Percentiles rank a stretch among this genome's conserved stretches.
Evolutionary conservation across 2,113 vertebrate species (phyloP).

Genomic region (Silurus asotus): DNA sequence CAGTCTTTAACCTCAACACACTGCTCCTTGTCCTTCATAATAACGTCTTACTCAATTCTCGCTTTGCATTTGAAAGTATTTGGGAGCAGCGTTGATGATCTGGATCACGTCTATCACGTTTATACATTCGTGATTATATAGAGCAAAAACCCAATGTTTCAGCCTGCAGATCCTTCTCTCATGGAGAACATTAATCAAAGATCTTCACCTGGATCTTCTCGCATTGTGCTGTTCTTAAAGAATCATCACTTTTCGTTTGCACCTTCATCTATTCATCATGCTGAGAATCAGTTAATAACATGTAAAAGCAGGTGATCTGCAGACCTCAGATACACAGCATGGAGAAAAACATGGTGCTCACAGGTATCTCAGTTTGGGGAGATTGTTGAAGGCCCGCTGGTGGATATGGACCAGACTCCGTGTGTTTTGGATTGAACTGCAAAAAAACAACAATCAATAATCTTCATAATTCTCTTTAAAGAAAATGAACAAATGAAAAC

Average conservation of each 20-base stretch:
- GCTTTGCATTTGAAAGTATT: not conserved
- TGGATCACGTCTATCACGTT: not conserved
- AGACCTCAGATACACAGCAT: not conserved
- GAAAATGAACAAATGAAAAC: not conserved
- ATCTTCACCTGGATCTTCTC: not conserved
- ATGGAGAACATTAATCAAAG: not conserved
- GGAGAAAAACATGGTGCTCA: conserved; percentile 62
- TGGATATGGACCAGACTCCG: conserved; percentile 78
- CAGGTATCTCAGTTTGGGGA: conserved; percentile 82
- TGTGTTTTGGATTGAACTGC: conserved; percentile 83
- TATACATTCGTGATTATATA: no score
- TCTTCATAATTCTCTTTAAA: not conserved
- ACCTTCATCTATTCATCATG: not conserved
- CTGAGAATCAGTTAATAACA: not conserved
- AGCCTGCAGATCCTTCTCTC: no score
- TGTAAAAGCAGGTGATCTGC: not conserved
- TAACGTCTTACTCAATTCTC: not conserved
- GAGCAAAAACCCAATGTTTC: not conserved
- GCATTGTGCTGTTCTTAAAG: not conserved
- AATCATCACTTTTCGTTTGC: not conserved
- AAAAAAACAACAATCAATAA: conserved; percentile 26
- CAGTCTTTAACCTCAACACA: not conserved
- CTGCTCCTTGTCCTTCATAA: not conserved
- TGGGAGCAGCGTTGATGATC: not conserved
- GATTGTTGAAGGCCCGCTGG: conserved; percentile 77